These are phyloP conservation scores for Adelphocoris suturalis DNA, from an alignment of 2,888 invertebrate species.

Conservation along the genomic window DNA sequence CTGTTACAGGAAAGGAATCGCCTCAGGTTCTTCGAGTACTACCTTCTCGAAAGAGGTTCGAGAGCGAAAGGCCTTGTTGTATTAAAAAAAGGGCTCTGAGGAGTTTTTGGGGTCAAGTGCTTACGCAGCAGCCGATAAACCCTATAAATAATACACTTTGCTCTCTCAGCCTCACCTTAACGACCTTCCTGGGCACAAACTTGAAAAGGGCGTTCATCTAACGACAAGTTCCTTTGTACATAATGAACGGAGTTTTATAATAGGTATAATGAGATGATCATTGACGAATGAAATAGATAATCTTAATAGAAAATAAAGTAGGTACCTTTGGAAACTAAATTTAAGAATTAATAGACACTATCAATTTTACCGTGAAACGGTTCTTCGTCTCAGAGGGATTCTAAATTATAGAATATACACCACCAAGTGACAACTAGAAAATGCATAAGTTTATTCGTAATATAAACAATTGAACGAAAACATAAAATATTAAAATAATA, in stretches of 20 bases:
- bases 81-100: not conserved
- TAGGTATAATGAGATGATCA: too few species aligned
- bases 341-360: too few species aligned
- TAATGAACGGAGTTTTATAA: not conserved
- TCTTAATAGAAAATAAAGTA: too few species aligned
- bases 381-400: too few species aligned
- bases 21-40: not conserved
- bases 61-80: not conserved
- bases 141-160: slow-evolving; percentile 19
- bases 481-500: too few species aligned
- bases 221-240: not conserved
- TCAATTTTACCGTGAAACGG: too few species aligned
- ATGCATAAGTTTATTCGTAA: too few species aligned
- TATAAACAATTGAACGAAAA: too few species aligned
- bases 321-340: too few species aligned
- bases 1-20: not conserved
- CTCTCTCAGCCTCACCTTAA: not conserved
- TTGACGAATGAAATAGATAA: too few species aligned
- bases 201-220: not conserved
- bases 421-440: too few species aligned
- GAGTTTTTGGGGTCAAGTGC: slow-evolving; percentile 33
- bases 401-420: too few species aligned
- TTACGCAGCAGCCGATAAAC: slow-evolving; percentile 34
- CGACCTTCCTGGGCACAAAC: not conserved
- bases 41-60: not conserved